phyloP scores from a whole-genome alignment of 2,888 invertebrate genomes.

The Drosophila borborema region DNA sequence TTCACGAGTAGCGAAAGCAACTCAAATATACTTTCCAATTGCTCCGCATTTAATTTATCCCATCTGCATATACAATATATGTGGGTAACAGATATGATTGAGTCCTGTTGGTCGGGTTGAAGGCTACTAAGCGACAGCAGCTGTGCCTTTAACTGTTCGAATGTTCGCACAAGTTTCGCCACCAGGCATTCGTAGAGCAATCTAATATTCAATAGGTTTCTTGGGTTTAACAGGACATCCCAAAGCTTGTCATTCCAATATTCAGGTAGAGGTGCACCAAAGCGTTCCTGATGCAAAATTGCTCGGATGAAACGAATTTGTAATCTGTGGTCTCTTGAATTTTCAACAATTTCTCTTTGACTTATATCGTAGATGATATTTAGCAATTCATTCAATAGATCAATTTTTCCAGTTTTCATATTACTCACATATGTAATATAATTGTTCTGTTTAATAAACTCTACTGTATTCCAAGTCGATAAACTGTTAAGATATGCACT shows the following conservation, averaged over 20 bases:
- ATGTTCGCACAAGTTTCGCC: constrained; percentile 1
- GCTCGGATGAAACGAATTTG: constrained; percentile 12
- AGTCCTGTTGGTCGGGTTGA: neutral
- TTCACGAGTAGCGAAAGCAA: neutral
- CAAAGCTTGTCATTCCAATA: constrained; percentile 4
- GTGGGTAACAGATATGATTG: constrained; percentile 13
- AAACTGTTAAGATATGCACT: constrained; percentile 8
- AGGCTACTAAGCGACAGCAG: constrained; percentile 1
- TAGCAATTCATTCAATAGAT: constrained; percentile 4
- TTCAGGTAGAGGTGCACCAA: neutral
- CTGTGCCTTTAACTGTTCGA: constrained; percentile 3
- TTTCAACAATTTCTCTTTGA: neutral
- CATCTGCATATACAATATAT: constrained; percentile 12
- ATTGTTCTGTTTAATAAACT: neutral
- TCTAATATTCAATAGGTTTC: constrained; percentile 6
- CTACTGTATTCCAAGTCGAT: neutral
- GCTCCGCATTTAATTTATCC: constrained; percentile 1
- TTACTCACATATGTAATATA: neutral
- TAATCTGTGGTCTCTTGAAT: constrained; percentile 11
- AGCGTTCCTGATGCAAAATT: neutral
- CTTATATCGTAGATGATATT: neutral
- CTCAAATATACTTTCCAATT: constrained; percentile 5
- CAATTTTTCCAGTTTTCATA: neutral
- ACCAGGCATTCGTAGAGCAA: constrained; percentile 17
- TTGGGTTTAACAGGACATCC: constrained; percentile 2